phyloP scores from a whole-genome alignment of 2,888 invertebrate species.

The Phlogophora meticulosa region DNA sequence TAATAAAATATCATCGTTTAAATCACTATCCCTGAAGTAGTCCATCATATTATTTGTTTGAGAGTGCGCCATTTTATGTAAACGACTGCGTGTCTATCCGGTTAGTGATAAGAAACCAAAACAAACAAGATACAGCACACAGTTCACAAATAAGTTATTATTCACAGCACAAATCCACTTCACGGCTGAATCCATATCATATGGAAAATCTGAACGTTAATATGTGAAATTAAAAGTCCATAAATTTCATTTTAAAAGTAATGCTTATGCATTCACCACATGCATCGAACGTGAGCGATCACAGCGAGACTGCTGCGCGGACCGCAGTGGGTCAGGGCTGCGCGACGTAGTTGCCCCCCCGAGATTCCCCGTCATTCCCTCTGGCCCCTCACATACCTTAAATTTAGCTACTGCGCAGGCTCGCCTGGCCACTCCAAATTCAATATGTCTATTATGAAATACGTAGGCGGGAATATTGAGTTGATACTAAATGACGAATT shows the following conservation, averaged over 20 bases:
- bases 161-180: constrained; percentile 15
- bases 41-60: constrained; percentile 5
- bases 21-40: constrained; percentile 16
- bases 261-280: constrained; percentile 1
- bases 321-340: not conserved
- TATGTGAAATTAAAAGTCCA: not conserved
- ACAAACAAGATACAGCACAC: constrained; percentile 36
- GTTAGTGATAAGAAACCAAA: constrained; percentile 1
- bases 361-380: not conserved
- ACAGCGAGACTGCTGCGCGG: constrained; percentile 4
- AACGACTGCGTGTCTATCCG: not conserved
- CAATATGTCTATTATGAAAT: not conserved
- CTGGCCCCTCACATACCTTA: too few species aligned
- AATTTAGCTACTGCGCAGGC: too few species aligned
- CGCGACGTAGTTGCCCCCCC: constrained; percentile 13
- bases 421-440: not conserved
- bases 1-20: constrained; percentile 1
- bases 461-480: constrained; percentile 5
- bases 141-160: constrained; percentile 6
- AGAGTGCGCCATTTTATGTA: constrained; percentile 30
- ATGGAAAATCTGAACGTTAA: not conserved
- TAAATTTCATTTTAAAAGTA: not conserved
- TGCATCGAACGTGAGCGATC: constrained; percentile 17
- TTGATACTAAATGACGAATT: not conserved
- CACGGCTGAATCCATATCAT: not conserved